Conservation (phyloP, 2,113 vertebrate species). For the Anas platyrhynchos region DNA sequence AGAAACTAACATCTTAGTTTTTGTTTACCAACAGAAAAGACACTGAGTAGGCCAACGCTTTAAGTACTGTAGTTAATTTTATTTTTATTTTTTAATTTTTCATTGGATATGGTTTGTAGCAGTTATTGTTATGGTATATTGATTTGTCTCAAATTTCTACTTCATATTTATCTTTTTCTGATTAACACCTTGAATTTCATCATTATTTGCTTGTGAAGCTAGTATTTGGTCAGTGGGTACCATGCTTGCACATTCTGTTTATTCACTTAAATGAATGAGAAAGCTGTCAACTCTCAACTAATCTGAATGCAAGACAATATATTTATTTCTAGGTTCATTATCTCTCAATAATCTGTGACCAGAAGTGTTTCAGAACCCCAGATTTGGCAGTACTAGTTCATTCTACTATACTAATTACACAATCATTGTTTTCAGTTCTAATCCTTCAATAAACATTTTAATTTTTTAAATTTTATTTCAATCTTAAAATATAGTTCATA, state of each 20-base stretch:
- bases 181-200: background rate
- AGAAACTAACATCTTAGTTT: background rate
- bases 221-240: background rate
- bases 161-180: too few relatives aligned
- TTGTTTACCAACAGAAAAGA: background rate
- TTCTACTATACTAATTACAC: background rate
- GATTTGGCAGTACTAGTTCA: background rate
- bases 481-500: too few relatives aligned
- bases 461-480: too few relatives aligned
- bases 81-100: too few relatives aligned
- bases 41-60: background rate
- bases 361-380: background rate
- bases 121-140: background rate
- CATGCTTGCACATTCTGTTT: background rate
- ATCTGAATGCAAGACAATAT: background rate
- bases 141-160: background rate
- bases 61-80: background rate
- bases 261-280: background rate
- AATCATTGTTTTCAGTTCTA: background rate
- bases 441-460: background rate
- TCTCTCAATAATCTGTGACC: background rate
- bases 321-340: background rate
- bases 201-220: background rate
- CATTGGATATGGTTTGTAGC: background rate
- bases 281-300: background rate